Conservation (phyloP, 2,888 invertebrate genomes). For the Polietes domitor region DNA sequence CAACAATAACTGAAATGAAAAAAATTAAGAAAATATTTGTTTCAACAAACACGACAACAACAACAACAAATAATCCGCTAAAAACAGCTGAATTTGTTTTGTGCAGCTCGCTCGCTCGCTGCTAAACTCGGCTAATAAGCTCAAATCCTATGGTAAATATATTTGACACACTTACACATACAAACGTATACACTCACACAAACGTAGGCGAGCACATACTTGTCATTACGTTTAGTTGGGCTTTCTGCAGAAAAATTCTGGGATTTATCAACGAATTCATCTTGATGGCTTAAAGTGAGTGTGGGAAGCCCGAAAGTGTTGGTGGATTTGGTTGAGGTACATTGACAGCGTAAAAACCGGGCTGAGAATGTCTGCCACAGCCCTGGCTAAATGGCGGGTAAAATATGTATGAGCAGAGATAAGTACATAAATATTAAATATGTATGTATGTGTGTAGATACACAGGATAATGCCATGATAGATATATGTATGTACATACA, state of each 20-base stretch:
- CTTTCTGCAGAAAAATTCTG: conserved; percentile 15
- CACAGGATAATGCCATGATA: too few species aligned
- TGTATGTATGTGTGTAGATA: too few species aligned
- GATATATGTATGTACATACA: too few species aligned
- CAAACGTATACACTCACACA: neutral
- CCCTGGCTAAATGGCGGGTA: too few species aligned
- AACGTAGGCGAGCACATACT: neutral
- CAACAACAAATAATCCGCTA: neutral
- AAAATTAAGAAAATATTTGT: conserved; percentile 17
- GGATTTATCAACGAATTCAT: neutral
- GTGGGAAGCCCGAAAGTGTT: conserved; percentile 4
- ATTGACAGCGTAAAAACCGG: neutral
- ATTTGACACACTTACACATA: conserved; percentile 46
- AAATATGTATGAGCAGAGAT: too few species aligned
- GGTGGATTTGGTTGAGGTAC: neutral
- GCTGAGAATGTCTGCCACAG: neutral
- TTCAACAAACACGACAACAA: neutral
- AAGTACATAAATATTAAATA: too few species aligned
- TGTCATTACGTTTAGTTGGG: neutral
- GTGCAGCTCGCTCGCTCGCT: neutral
- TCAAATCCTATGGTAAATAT: conserved; percentile 40
- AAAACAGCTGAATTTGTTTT: conserved; percentile 1
- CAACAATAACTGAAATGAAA: conserved; percentile 7
- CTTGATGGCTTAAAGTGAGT: neutral
- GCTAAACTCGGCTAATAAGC: conserved; percentile 31